Base-by-base conservation (phyloP, 2,888 invertebrate genomes). In the Lasioglossum figueresi region DNA sequence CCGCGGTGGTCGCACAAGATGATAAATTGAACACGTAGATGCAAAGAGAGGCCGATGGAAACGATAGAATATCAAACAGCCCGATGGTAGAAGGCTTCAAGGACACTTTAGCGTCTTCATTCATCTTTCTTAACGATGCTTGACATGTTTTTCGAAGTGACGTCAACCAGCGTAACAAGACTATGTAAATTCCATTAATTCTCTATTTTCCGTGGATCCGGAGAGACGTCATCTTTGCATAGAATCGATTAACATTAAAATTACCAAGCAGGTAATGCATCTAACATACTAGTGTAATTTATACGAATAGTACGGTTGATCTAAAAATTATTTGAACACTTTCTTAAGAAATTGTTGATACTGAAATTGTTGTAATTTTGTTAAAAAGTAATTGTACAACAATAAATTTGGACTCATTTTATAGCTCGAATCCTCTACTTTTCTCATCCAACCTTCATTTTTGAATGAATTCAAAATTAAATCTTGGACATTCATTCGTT, bases 31-130 rank as follows among this genome's bases (percentile, higher is more conserved):
- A 40, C 16, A 70, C 56, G 45, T 80, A n/a, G 4, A 66, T 34
- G 66, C 66, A 23, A 37, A 34, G 23, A 48, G 70, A 45, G 27
- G 27, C 74, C 74, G 59, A 59, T 12, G 5, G 37, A 2, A 48
- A 34, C 43, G 27, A 52, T 40, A 75, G 74, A 75, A 75, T 75
- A 75, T 75, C 34, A 40, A 75, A 56, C 37, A 75, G 75, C n/a
- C 14, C 3, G 40, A 40, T 40, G 40, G 40, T 75, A 16, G 40
- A 27, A 56, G 43, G 59, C 37, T 74, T 34, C 34, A 68, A 68
- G 34, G 66, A 68, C 34, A 34, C 74, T 74, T 52, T 19, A 27
- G 14, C 52, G n/a, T 74, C 34, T 52, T n/a, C 52, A 40, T 37
- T 68, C 66, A 56, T 74, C 37, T 56, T 74, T 74, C 71, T 63